Evolutionary conservation across 2,888 invertebrate genomes (phyloP).

Genomic region (Seladonia tumulorum): DNA sequence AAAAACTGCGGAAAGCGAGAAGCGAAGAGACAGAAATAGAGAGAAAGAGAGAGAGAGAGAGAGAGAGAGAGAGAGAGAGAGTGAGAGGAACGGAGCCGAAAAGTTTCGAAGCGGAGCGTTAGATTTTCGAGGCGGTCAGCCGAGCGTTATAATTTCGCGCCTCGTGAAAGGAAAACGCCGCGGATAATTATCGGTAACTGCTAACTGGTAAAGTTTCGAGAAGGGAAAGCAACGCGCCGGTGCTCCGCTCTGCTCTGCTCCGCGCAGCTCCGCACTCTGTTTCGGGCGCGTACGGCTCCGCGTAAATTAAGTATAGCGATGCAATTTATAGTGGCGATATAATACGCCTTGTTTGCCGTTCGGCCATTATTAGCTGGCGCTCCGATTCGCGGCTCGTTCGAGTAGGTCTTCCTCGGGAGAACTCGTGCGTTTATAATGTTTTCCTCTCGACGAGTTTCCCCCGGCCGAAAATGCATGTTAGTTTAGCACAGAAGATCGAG

Average conservation of each 20-base stretch:
- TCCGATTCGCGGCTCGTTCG: constrained; percentile 59
- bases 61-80: not conserved
- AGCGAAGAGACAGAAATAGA: not conserved
- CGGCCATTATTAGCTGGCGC: constrained; percentile 72
- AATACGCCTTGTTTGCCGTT: constrained; percentile 74
- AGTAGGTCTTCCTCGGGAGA: constrained; percentile 47
- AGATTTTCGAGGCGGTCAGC: constrained; percentile 53
- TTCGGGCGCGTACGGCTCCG: constrained; percentile 7
- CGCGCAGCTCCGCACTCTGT: not conserved
- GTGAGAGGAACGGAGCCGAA: constrained; percentile 1
- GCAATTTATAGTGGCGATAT: constrained; percentile 76
- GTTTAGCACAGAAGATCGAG: constrained; percentile 18
- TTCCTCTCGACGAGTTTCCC: constrained; percentile 47
- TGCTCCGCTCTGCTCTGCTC: not conserved
- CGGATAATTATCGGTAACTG: constrained; percentile 78
- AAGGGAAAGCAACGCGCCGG: constrained; percentile 39
- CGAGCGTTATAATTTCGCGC: constrained; percentile 66
- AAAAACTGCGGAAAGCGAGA: not conserved
- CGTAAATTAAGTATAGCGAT: constrained; percentile 71
- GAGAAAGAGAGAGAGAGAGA: not conserved
- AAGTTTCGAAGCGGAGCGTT: constrained; percentile 47
- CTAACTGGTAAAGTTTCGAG: constrained; percentile 77
- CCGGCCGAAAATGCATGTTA: constrained; percentile 31
- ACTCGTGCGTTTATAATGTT: constrained; percentile 53
- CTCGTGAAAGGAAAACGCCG: constrained; percentile 65